These are phyloP conservation scores for Nomada fucata DNA, from an alignment of 2,888 invertebrate species.

Conservation along the genomic window DNA sequence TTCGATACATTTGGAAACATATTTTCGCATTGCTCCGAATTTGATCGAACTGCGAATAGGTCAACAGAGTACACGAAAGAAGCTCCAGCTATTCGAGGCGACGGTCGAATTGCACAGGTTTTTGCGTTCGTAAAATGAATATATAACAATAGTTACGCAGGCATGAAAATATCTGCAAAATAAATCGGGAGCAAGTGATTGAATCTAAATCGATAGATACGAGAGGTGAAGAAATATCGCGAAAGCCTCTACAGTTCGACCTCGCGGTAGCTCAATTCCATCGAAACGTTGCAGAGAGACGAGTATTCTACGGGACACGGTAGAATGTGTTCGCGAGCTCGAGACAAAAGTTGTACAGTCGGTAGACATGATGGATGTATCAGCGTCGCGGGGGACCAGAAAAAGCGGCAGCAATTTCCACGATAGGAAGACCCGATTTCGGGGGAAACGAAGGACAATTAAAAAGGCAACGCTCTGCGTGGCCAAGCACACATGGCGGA, in stretches of 20 bases:
- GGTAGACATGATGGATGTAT: constrained; percentile 25
- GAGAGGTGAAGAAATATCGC: not conserved
- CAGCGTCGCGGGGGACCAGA: not conserved
- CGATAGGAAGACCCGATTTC: constrained; percentile 38
- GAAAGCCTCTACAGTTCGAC: constrained; percentile 6
- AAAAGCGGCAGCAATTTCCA: constrained; percentile 51
- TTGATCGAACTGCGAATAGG: not conserved
- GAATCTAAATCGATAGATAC: not conserved
- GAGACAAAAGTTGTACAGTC: constrained; percentile 37
- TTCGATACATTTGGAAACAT: no score
- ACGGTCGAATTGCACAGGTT: constrained; percentile 3
- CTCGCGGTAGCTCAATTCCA: constrained; percentile 23
- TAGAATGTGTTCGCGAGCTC: not conserved
- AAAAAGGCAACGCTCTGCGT: constrained; percentile 62
- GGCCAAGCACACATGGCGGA: constrained; percentile 1
- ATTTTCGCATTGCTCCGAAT: no score
- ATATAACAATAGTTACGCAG: not conserved
- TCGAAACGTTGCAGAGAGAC: constrained; percentile 40
- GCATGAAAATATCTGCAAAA: no score
- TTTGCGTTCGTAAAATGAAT: not conserved
- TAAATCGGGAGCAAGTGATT: no score
- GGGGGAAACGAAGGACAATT: constrained; percentile 54
- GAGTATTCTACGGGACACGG: not conserved
- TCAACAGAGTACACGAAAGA: constrained; percentile 29
- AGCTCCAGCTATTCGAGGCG: constrained; percentile 33